Conservation (phyloP, 2,113 vertebrate genomes). For the Thymallus thymallus region DNA sequence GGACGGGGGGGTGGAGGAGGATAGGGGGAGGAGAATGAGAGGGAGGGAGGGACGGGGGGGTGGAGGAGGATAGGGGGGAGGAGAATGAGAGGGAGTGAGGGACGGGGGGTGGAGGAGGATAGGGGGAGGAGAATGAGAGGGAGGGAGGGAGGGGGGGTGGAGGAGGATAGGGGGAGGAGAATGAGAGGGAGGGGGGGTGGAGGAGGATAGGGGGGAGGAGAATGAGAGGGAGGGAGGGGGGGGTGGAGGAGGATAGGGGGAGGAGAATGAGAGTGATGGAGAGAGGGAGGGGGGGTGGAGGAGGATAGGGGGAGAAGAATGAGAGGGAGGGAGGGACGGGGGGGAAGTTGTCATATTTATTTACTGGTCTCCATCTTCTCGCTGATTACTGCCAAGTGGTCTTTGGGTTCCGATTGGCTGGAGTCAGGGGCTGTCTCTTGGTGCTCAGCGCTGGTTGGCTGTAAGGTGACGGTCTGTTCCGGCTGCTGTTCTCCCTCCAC, state of each 20-base stretch:
- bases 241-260: neutral
- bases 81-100: neutral
- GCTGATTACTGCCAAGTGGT: constrained; percentile 39
- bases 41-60: too few species aligned
- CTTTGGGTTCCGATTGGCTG: constrained; percentile 16
- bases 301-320: neutral
- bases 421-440: constrained; percentile 19
- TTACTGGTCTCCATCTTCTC: constrained; percentile 50
- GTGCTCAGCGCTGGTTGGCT: constrained; percentile 31
- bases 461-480: constrained; percentile 24
- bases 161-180: neutral
- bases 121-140: too few species aligned
- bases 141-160: too few species aligned
- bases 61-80: neutral
- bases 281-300: neutral
- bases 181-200: too few species aligned
- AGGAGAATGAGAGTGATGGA: neutral
- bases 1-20: neutral
- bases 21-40: too few species aligned
- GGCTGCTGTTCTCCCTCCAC: constrained; percentile 30
- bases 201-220: too few species aligned
- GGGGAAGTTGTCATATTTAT: neutral
- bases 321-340: neutral
- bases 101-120: neutral
- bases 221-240: too few species aligned